Conservation (phyloP, 92 coral and sea anemone species). For the Phenganax stokvisi region DNA sequence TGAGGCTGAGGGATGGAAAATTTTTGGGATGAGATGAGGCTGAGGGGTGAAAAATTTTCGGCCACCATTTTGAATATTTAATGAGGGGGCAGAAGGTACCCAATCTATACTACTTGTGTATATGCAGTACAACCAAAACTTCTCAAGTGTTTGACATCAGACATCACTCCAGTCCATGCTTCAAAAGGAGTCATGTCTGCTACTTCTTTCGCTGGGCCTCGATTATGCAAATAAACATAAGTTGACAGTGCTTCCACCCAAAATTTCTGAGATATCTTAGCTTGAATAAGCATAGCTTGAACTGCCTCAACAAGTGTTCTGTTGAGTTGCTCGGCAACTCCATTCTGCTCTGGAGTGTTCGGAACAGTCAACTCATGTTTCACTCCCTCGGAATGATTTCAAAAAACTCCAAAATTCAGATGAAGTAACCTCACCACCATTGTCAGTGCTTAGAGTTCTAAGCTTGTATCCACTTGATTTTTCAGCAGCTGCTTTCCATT, state of each 20-base stretch:
- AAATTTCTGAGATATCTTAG: slow-evolving; percentile 53
- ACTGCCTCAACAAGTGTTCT: slow-evolving; percentile 59
- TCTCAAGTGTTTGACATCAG: slow-evolving; percentile 43
- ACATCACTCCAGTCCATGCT: slow-evolving; percentile 55
- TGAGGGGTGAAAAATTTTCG: slow-evolving; percentile 43
- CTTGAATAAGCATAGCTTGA: slow-evolving; percentile 48
- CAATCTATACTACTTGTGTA: slow-evolving; percentile 25
- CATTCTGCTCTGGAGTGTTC: slow-evolving; percentile 53
- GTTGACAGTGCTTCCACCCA: slow-evolving; percentile 59
- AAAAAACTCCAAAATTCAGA: slow-evolving; percentile 47
- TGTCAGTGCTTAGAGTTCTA: slow-evolving; percentile 51
- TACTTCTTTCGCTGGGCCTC: slow-evolving; percentile 46
- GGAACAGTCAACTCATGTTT: slow-evolving; percentile 49
- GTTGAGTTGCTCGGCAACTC: slow-evolving; percentile 54
- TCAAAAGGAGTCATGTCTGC: slow-evolving; percentile 34
- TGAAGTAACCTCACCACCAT: slow-evolving; percentile 54
- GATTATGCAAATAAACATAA: slow-evolving; percentile 43
- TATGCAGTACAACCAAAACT: slow-evolving; percentile 58
- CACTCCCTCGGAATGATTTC: slow-evolving; percentile 45
- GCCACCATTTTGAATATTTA: slow-evolving; percentile 50
- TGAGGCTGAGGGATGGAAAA: too few species aligned
- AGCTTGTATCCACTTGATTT: slow-evolving; percentile 51
- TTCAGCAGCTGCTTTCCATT: slow-evolving; percentile 56
- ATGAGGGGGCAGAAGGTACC: too few species aligned
- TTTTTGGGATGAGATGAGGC: too few species aligned